Conservation (phyloP, 2,113 vertebrate species). For the Lasiurus borealis region DNA sequence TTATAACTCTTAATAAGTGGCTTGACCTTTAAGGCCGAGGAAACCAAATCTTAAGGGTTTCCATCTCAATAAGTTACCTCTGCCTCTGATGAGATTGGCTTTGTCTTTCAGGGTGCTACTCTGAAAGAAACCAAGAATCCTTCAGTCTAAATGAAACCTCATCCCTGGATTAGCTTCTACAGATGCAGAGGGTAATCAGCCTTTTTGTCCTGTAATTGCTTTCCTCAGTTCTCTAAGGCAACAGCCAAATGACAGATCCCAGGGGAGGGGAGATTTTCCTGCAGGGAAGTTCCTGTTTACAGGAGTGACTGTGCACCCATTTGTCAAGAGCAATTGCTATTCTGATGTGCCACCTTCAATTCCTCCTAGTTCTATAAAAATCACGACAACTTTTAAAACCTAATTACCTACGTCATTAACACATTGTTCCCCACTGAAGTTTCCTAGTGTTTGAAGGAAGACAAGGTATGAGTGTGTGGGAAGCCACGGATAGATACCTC, state of each 20-base stretch:
- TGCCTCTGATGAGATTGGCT: conserved; percentile 58
- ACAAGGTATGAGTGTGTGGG: not conserved
- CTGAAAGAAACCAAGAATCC: conserved; percentile 53
- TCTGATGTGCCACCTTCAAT: conserved; percentile 50
- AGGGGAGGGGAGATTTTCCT: conserved; percentile 67
- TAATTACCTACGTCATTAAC: conserved; percentile 47
- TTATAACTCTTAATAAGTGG: conserved; percentile 17
- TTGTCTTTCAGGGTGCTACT: conserved; percentile 27
- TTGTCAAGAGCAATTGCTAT: conserved; percentile 60
- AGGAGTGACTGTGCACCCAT: conserved; percentile 54
- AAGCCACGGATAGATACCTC: not conserved
- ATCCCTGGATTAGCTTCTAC: not conserved
- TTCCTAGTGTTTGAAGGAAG: not conserved
- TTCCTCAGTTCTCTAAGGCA: conserved; percentile 72
- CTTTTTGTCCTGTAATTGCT: conserved; percentile 64
- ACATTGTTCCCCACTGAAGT: not conserved
- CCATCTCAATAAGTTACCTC: not conserved
- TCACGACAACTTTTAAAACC: conserved; percentile 28
- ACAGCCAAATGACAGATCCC: conserved; percentile 65
- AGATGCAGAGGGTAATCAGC: conserved; percentile 59
- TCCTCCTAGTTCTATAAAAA: conserved; percentile 63
- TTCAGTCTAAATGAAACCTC: conserved; percentile 36
- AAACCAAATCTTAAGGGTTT: conserved; percentile 38
- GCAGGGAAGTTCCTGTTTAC: conserved; percentile 76
- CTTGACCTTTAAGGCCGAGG: conserved; percentile 35